phyloP scores from a whole-genome alignment of 2,113 vertebrate genomes.

The Dipodomys merriami region DNA sequence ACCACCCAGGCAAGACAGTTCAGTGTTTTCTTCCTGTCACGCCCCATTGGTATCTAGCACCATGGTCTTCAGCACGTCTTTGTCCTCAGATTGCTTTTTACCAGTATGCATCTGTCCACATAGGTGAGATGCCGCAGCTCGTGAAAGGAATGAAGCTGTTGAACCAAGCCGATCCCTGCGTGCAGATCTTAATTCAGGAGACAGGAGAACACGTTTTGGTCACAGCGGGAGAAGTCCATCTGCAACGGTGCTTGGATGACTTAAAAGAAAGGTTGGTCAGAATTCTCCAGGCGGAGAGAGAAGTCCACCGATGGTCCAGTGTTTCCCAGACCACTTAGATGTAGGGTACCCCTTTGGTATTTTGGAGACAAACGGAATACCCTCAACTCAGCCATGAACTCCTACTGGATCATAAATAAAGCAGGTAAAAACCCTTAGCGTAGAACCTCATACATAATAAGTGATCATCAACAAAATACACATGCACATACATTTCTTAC shows the following conservation, averaged over 20 bases:
- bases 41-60: neutral
- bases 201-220: conserved; percentile 97
- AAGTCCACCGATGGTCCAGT: conserved; percentile 28
- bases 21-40: neutral
- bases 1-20: no score
- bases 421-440: neutral
- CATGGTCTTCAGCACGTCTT: neutral
- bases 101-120: conserved; percentile 49
- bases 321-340: conserved; percentile 53
- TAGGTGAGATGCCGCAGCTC: conserved; percentile 97
- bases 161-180: conserved; percentile 98
- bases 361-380: conserved; percentile 60
- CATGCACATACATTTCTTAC: neutral
- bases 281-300: conserved; percentile 20
- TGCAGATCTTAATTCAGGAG: conserved; percentile 96
- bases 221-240: conserved; percentile 97
- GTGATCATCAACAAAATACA: neutral
- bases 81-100: neutral
- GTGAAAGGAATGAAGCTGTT: conserved; percentile 96
- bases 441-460: neutral
- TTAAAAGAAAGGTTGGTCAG: conserved; percentile 91
- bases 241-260: conserved; percentile 98
- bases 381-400: conserved; percentile 22
- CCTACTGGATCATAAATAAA: neutral
- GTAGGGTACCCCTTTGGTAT: conserved; percentile 61